Evolutionary conservation across 1,140 invertebrate genomes (phyloP).

Genomic region (Uloborus diversus): DNA sequence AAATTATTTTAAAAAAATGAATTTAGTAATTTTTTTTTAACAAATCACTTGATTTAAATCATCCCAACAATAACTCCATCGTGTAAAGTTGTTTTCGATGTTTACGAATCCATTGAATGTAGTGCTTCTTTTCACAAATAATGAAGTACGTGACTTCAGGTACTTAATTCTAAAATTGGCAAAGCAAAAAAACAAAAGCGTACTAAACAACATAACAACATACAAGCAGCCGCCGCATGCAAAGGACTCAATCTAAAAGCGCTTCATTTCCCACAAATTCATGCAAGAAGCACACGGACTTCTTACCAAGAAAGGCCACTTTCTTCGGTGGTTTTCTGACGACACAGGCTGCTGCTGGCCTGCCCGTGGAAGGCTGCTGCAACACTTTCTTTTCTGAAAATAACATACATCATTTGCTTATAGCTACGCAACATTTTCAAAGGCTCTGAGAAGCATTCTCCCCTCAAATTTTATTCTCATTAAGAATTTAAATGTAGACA

Average conservation of each 20-base stretch:
- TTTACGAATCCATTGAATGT: too few relatives aligned
- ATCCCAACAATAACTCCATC: too few relatives aligned
- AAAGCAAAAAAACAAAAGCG: neutral
- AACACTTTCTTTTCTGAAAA: slow-evolving; percentile 51
- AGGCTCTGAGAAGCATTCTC: neutral
- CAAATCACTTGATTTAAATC: too few relatives aligned
- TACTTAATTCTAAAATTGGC: too few relatives aligned
- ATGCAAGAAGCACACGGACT: neutral
- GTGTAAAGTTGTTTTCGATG: too few relatives aligned
- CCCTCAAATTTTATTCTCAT: neutral
- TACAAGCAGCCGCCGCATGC: neutral
- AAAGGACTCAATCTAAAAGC: too few relatives aligned
- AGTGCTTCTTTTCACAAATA: too few relatives aligned
- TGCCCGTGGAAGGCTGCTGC: neutral
- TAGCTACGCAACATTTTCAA: neutral
- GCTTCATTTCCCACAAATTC: neutral
- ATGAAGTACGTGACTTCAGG: too few relatives aligned
- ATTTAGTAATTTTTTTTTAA: too few relatives aligned
- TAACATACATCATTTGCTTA: neutral
- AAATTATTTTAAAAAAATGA: too few relatives aligned
- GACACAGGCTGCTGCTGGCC: slow-evolving; percentile 8
- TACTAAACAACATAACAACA: neutral
- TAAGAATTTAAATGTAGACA: neutral
- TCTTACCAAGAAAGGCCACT: slow-evolving; percentile 72
- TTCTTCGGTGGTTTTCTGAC: slow-evolving; percentile 76